Evolutionary conservation across 2,888 invertebrate genomes (phyloP).

Genomic region (Baronia brevicornis): DNA sequence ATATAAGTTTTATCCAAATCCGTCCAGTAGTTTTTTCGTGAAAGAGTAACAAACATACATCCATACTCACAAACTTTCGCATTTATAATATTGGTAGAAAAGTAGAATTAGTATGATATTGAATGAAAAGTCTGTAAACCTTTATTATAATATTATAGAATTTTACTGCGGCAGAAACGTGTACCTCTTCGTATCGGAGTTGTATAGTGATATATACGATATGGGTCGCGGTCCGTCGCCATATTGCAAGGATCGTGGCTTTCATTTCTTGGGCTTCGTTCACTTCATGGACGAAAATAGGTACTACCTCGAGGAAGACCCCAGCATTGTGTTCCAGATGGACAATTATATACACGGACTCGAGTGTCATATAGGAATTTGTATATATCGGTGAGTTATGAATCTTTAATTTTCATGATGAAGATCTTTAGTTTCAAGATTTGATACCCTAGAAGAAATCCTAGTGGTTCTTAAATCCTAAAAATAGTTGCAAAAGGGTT

Average conservation of each 20-base stretch:
- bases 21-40: too few relatives aligned
- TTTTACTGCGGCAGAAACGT: slow-evolving; percentile 63
- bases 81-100: too few relatives aligned
- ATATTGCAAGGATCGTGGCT: slow-evolving; percentile 49
- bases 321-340: slow-evolving; percentile 49
- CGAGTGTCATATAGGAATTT: slow-evolving; percentile 56
- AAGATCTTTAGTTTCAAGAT: too few relatives aligned
- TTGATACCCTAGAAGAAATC: too few relatives aligned
- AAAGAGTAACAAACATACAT: too few relatives aligned
- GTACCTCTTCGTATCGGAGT: slow-evolving; percentile 56
- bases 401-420: not conserved
- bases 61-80: too few relatives aligned
- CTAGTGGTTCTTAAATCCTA: too few relatives aligned
- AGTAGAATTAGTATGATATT: too few relatives aligned
- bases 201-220: slow-evolving; percentile 62
- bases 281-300: slow-evolving; percentile 54
- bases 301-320: slow-evolving; percentile 59
- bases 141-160: slow-evolving; percentile 37
- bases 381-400: slow-evolving; percentile 49
- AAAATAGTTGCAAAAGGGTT: too few relatives aligned
- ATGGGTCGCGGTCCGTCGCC: slow-evolving; percentile 54
- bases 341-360: slow-evolving; percentile 62
- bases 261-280: slow-evolving; percentile 61
- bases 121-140: not conserved
- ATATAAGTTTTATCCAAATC: too few relatives aligned